Base-by-base conservation (phyloP, 2,888 invertebrate species). In the Apodemia duryi region DNA sequence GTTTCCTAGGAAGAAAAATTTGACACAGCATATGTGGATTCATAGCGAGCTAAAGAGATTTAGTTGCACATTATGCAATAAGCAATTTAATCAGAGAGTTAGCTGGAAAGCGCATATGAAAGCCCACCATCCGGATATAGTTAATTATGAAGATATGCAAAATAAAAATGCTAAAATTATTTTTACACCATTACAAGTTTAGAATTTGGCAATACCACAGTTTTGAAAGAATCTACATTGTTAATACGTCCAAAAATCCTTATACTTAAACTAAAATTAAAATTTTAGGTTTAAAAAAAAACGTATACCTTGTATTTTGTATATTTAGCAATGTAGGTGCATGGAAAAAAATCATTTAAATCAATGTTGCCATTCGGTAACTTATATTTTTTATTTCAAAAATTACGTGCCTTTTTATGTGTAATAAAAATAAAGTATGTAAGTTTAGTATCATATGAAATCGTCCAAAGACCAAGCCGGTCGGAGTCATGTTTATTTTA, bases 71-170 rank as follows among this genome's bases (percentile, higher is more conserved):
- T 66, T 82, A 5, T 91, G 90, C 68, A 84, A 84, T 65, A 90
- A 89, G 66, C 84, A 87, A 61, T 91, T 91, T 63, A 88, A 88
- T 65, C 91, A 91, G 62, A 76, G 84, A 67, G 86, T 88, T n/a
- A 88, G 88, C 65, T 90, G 88, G 88, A 86, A 80, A 64, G 84
- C 83, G 0, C 91, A 91, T 67, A 88, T 88, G 85, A 88, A 84
- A 61, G 83, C 84, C 0, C 84, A 88, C 65, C 90, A 91, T 65
- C 89, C 88, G 0, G 86, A 86, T 28, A 69, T 85, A 49, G 79
- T 75, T 11, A 76, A 82, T 11, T 78, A 81, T 66, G 80, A 80
- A 46, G 72, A 78, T n/a, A 77, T 76, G 29, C 79, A 82, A 67
- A 85, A 83, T 67, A 81, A 78, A 68, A 81, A 81, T 71, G 13